phyloP scores from a whole-genome alignment of 2,888 invertebrate genomes.

The Cephonodes hylas region DNA sequence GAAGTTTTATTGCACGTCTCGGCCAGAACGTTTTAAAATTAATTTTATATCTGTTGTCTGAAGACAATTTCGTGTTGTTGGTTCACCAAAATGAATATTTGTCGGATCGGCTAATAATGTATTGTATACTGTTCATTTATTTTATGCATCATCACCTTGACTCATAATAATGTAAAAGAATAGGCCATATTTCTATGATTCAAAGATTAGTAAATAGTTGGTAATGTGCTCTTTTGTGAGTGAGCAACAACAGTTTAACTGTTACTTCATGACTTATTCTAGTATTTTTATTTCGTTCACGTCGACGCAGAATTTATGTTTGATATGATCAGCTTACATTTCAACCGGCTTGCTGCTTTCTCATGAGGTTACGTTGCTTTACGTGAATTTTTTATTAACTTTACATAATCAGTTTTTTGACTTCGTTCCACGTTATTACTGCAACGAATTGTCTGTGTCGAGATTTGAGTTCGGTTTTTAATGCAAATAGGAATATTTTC shows the following conservation, averaged over 20 bases:
- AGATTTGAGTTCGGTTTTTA: not conserved
- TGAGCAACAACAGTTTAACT: not conserved
- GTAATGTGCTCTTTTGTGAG: no score
- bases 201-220: not conserved
- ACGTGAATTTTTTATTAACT: slow-evolving; percentile 38
- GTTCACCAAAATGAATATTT: no score
- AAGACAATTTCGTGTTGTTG: no score
- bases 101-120: no score
- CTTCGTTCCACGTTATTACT: not conserved
- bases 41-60: no score
- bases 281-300: slow-evolving; percentile 26
- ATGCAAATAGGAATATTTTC: not conserved
- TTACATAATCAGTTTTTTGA: slow-evolving; percentile 26
- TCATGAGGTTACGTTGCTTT: slow-evolving; percentile 35
- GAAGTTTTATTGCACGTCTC: no score
- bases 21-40: no score
- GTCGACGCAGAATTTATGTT: slow-evolving; percentile 21
- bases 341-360: slow-evolving; percentile 33
- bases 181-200: no score
- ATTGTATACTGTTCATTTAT: no score
- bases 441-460: not conserved
- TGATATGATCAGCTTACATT: slow-evolving; percentile 16
- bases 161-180: no score
- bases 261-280: not conserved
- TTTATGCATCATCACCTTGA: no score